phyloP scores from a whole-genome alignment of 2,888 invertebrate species.

The Tinea pellionella region DNA sequence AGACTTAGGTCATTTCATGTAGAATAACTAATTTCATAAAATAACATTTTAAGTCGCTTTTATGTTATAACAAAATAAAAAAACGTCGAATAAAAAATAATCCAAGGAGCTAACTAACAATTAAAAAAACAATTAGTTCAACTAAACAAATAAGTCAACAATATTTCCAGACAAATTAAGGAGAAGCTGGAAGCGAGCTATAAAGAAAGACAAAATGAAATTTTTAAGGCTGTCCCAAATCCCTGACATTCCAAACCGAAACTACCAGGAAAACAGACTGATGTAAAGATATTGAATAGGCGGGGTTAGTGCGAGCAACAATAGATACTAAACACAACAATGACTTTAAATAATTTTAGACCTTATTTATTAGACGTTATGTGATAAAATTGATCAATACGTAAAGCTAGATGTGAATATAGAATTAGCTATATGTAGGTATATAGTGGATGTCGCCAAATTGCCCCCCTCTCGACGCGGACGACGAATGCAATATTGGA shows the following conservation, averaged over 20 bases:
- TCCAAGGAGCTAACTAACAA: too few relatives aligned
- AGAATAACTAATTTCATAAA: too few relatives aligned
- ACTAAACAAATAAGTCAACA: neutral
- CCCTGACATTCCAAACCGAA: neutral
- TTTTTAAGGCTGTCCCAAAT: slow-evolving; percentile 7
- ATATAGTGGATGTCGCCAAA: slow-evolving; percentile 6
- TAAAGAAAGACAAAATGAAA: neutral
- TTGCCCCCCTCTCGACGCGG: slow-evolving; percentile 8
- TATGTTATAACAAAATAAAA: neutral
- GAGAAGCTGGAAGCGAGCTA: neutral
- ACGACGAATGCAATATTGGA: slow-evolving; percentile 10
- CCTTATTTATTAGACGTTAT: neutral
- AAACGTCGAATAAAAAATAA: neutral
- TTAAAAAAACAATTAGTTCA: neutral
- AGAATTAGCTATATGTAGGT: neutral
- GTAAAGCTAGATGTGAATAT: neutral
- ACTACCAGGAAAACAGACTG: slow-evolving; percentile 6
- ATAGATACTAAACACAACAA: neutral
- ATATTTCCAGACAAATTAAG: neutral
- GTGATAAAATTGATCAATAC: too few relatives aligned
- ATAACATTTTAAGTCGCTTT: too few relatives aligned
- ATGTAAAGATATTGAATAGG: slow-evolving; percentile 5
- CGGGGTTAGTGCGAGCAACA: neutral
- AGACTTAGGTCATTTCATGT: too few relatives aligned
- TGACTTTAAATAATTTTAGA: neutral